Base-by-base conservation (phyloP, 2,113 vertebrate genomes). In the Cryptomyrus ogoouensis region DNA sequence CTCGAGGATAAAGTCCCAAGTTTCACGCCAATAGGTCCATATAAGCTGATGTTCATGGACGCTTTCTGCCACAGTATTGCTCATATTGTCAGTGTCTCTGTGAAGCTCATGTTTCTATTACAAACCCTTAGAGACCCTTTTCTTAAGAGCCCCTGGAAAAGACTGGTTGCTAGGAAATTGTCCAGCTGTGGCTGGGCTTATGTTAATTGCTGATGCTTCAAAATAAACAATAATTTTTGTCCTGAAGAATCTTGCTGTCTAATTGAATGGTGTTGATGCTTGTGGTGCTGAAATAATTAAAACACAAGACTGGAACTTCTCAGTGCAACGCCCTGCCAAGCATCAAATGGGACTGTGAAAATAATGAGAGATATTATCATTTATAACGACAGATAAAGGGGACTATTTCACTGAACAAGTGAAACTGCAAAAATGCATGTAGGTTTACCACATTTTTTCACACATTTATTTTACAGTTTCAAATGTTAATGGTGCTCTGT, bases 151-250 rank as follows among this genome's bases (percentile, higher is more conserved):
- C 93, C 94, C 91, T 94, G 95, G 94, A 95, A 95, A 96, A 95
- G 95, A 94, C 95, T 95, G 94, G 95, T 92, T 94, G 92, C 93
- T 92, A 96, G 94, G 95, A 95, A 96, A 95, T 95, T 96, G 94
- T 95, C 93, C 94, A 94, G 94, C 93, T 94, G 94, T 93, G 93
- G 92, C 93, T 58, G 47, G 91, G 92, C 93, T 95, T 95, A 95
- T 94, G 93, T 94, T 95, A 95, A 96, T 95, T 94, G 94, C 91
- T 90, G 91, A 93, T 92, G 92, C 93, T 95, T 95, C 91, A 94
- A 90, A 90, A 90, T 88, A 91, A 93, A 92, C 90, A 92, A 91
- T 90, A 92, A 91, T 92, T 94, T 88, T 90, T 92, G 90, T 93
- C 93, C 95, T 94, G 93, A 94, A 93, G 92, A 93, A 92, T 92